These are phyloP conservation scores for Lumbricus terrestris DNA, from an alignment of 2,888 invertebrate genomes.

Conservation along the genomic window DNA sequence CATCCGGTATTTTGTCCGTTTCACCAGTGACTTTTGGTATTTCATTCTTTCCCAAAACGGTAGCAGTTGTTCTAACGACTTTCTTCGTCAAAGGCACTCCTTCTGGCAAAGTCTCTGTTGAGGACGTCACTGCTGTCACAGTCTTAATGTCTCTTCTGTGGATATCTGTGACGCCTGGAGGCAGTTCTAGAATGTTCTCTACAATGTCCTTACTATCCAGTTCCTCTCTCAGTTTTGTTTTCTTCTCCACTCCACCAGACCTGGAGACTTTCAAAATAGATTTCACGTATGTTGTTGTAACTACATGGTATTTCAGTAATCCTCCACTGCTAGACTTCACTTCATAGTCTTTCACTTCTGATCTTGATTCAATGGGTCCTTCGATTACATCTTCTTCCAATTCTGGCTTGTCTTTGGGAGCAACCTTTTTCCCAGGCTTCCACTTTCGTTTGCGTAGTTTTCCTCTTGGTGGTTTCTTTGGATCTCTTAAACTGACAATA, in stretches of 20 bases:
- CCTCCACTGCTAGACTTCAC: not conserved
- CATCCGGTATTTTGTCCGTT: conserved; percentile 4
- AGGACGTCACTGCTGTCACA: not conserved
- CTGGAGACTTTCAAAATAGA: conserved; percentile 6
- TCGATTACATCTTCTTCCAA: conserved; percentile 17
- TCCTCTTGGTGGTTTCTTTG: not conserved
- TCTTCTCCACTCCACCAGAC: not conserved
- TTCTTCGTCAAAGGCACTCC: conserved; percentile 17
- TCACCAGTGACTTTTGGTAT: not conserved
- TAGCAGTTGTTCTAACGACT: conserved; percentile 11
- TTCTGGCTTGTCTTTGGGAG: not conserved
- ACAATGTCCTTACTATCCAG: conserved; percentile 6
- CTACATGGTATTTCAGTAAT: not conserved
- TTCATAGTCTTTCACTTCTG: conserved; percentile 16
- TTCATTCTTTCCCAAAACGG: not conserved
- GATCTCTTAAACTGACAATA: conserved; percentile 10
- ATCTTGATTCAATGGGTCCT: conserved; percentile 19
- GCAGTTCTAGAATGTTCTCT: conserved; percentile 22
- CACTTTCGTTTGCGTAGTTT: not conserved
- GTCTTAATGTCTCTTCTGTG: not conserved
- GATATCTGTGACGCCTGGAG: not conserved
- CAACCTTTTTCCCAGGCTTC: not conserved
- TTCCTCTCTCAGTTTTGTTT: conserved; percentile 13
- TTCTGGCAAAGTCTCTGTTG: not conserved
- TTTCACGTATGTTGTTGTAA: conserved; percentile 3